Evolutionary conservation across 2,888 invertebrate genomes (phyloP).

Genomic region (Patella depressa): DNA sequence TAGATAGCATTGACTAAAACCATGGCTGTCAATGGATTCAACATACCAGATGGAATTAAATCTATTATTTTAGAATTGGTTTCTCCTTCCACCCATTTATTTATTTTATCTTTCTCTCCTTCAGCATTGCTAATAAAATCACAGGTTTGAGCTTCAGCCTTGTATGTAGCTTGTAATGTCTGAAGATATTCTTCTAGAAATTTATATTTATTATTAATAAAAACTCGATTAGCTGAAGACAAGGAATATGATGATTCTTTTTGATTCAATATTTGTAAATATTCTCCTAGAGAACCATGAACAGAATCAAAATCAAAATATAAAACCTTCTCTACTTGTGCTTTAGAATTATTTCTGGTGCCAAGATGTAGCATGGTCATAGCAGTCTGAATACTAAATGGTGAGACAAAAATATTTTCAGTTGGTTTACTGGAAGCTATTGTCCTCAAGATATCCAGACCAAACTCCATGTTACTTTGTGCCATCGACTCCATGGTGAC

Average conservation of each 20-base stretch:
- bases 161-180: slow-evolving; percentile 41
- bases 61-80: slow-evolving; percentile 88
- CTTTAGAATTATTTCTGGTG: slow-evolving; percentile 65
- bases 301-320: slow-evolving; percentile 35
- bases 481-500: slow-evolving; percentile 19
- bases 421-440: slow-evolving; percentile 1
- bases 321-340: slow-evolving; percentile 57
- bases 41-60: slow-evolving; percentile 76
- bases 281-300: slow-evolving; percentile 37
- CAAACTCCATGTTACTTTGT: slow-evolving; percentile 32
- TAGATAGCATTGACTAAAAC: slow-evolving; percentile 73
- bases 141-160: slow-evolving; percentile 58
- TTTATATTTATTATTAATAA: slow-evolving; percentile 41
- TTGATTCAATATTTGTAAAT: slow-evolving; percentile 37
- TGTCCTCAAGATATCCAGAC: slow-evolving; percentile 29
- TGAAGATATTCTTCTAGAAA: slow-evolving; percentile 50
- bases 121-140: slow-evolving; percentile 55
- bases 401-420: slow-evolving; percentile 68
- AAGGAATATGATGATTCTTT: slow-evolving; percentile 45
- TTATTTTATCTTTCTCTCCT: slow-evolving; percentile 76
- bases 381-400: slow-evolving; percentile 70
- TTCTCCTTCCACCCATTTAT: slow-evolving; percentile 84
- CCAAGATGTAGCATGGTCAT: slow-evolving; percentile 71
- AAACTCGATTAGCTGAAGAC: slow-evolving; percentile 59
- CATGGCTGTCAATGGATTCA: slow-evolving; percentile 63